phyloP scores from a whole-genome alignment of 1,140 invertebrate genomes.

The Listronotus oregonensis region DNA sequence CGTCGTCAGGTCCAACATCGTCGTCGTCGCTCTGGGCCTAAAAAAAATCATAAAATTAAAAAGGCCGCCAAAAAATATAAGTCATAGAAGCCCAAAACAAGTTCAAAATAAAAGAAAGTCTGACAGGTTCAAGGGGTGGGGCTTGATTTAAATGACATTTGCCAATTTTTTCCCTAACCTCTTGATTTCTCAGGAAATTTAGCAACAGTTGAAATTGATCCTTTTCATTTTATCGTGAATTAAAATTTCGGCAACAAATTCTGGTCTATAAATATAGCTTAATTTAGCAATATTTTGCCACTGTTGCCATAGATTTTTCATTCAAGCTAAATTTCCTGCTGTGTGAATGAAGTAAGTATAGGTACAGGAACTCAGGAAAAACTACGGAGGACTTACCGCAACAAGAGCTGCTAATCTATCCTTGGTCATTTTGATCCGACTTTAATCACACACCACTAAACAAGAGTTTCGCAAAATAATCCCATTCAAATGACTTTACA shows the following conservation, averaged over 20 bases:
- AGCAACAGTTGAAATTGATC: slow-evolving; percentile 35
- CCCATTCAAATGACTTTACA: slow-evolving; percentile 77
- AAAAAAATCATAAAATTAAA: slow-evolving; percentile 44
- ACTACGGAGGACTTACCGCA: slow-evolving; percentile 71
- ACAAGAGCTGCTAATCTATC: slow-evolving; percentile 96
- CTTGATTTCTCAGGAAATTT: slow-evolving; percentile 31
- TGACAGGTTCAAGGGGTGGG: slow-evolving; percentile 47
- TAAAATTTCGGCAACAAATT: slow-evolving; percentile 2
- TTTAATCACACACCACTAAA: slow-evolving; percentile 65
- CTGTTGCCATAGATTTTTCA: slow-evolving; percentile 13
- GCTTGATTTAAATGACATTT: slow-evolving; percentile 37
- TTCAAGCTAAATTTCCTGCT: slow-evolving; percentile 18
- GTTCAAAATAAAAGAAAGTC: background rate
- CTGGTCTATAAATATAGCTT: background rate
- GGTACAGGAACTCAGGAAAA: slow-evolving; percentile 4
- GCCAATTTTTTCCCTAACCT: slow-evolving; percentile 41
- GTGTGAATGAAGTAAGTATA: slow-evolving; percentile 10
- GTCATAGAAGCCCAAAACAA: background rate
- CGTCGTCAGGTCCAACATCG: slow-evolving; percentile 88
- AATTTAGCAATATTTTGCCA: too few species aligned
- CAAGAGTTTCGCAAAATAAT: slow-evolving; percentile 70
- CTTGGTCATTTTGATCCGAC: slow-evolving; percentile 87
- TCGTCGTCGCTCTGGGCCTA: slow-evolving; percentile 95
- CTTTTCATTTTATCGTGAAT: too few species aligned
- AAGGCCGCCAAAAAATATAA: background rate